Evolutionary conservation across 2,888 invertebrate genomes (phyloP).

Genomic region (Drosophila nigricruria): DNA sequence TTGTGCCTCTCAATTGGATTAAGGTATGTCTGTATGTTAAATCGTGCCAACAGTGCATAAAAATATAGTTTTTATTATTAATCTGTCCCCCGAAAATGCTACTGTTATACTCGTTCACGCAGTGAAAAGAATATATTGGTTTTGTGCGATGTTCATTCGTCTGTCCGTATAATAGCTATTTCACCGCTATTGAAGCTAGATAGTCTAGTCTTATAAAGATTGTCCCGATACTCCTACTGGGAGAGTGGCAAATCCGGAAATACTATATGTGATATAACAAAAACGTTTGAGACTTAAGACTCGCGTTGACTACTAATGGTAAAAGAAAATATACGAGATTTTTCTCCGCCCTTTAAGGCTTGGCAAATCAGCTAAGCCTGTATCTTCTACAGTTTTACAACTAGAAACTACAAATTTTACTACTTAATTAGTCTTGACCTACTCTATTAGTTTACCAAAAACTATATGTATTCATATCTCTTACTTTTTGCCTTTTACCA

Average conservation of each 20-base stretch:
- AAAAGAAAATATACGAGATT: background rate
- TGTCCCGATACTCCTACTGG: too few relatives aligned
- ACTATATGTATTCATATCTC: too few relatives aligned
- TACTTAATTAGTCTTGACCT: background rate
- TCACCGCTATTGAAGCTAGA: too few relatives aligned
- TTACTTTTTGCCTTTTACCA: too few relatives aligned
- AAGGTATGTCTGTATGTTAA: slow-evolving; percentile 63
- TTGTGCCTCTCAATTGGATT: slow-evolving; percentile 71
- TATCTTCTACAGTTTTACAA: too few relatives aligned
- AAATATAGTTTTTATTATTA: background rate
- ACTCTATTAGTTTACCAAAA: too few relatives aligned
- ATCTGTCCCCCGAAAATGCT: background rate
- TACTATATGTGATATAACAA: background rate
- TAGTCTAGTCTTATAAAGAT: too few relatives aligned
- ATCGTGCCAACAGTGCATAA: background rate
- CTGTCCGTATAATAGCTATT: too few relatives aligned
- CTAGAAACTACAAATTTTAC: background rate
- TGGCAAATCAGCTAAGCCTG: too few relatives aligned
- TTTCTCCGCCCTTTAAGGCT: background rate
- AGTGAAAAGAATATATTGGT: background rate
- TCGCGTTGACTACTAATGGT: background rate
- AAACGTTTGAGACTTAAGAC: background rate
- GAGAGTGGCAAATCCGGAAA: too few relatives aligned
- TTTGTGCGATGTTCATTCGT: background rate
- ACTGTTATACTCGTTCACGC: background rate